Percentiles rank a stretch among this genome's conserved stretches.
Conservation (phyloP, 2,797 vertebrate species). For the Pygocentrus nattereri region DNA sequence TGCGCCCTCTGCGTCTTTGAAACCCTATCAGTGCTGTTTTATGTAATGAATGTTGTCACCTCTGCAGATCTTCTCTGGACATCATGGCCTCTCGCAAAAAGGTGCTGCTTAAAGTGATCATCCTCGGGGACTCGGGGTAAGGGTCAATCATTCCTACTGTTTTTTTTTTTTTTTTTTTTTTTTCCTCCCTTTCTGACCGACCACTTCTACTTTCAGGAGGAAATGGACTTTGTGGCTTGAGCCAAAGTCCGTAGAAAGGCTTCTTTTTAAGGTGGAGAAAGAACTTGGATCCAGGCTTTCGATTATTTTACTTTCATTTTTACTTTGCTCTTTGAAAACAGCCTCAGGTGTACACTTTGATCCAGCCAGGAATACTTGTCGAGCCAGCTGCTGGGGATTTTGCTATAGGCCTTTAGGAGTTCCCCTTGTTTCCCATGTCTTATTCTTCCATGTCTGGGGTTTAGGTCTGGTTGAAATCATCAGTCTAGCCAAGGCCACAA, state of each 20-base stretch:
- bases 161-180: background rate
- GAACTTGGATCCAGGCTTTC: background rate
- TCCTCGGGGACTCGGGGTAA: constrained; percentile 70
- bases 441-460: background rate
- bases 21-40: background rate
- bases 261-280: background rate
- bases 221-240: background rate
- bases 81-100: constrained; percentile 69
- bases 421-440: constrained; percentile 5
- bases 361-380: background rate
- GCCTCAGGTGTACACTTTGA: background rate
- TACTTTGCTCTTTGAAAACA: background rate
- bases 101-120: constrained; percentile 70
- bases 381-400: background rate
- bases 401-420: constrained; percentile 13
- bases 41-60: background rate
- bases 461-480: constrained; percentile 17
- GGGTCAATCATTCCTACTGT: background rate
- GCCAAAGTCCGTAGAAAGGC: background rate
- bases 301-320: constrained; percentile 10
- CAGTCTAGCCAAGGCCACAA: background rate
- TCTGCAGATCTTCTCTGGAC: constrained; percentile 44
- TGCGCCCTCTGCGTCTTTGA: no score
- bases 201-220: constrained; percentile 28
- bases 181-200: background rate